A percentile compares a stretch with the other conserved stretches of the same genome.
Conservation (phyloP, 2,888 invertebrate species). For the Nyleta sp. region DNA sequence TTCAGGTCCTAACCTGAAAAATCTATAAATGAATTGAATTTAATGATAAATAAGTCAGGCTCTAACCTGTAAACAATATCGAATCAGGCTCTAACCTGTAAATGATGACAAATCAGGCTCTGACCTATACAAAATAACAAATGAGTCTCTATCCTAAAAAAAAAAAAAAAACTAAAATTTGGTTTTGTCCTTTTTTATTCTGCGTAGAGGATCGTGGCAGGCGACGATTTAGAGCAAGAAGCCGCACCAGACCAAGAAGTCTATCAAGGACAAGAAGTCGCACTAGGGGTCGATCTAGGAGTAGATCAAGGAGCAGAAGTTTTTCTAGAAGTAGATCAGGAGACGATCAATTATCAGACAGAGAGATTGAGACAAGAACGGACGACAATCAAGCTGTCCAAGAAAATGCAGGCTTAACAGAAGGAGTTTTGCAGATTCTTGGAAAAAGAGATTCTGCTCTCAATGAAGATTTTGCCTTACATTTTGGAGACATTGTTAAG, state of each 20-base stretch:
- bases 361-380: no score
- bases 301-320: background rate
- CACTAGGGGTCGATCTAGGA: background rate
- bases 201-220: background rate
- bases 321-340: background rate
- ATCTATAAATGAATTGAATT: background rate
- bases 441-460: conserved; percentile 18
- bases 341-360: no score
- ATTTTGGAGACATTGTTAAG: conserved; percentile 21
- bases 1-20: background rate
- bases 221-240: background rate
- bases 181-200: background rate
- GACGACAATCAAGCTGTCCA: background rate
- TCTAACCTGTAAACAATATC: background rate
- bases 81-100: background rate
- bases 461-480: conserved; percentile 26
- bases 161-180: no score
- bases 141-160: background rate
- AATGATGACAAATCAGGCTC: background rate
- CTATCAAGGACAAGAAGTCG: background rate
- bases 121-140: background rate
- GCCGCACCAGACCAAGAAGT: background rate
- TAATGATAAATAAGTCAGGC: background rate
- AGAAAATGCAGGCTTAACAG: background rate
- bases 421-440: conserved; percentile 17